Percentiles rank a stretch among this genome's conserved stretches.
Evolutionary conservation across 2,888 invertebrate species (phyloP).

Genomic region (Lottia scabra): DNA sequence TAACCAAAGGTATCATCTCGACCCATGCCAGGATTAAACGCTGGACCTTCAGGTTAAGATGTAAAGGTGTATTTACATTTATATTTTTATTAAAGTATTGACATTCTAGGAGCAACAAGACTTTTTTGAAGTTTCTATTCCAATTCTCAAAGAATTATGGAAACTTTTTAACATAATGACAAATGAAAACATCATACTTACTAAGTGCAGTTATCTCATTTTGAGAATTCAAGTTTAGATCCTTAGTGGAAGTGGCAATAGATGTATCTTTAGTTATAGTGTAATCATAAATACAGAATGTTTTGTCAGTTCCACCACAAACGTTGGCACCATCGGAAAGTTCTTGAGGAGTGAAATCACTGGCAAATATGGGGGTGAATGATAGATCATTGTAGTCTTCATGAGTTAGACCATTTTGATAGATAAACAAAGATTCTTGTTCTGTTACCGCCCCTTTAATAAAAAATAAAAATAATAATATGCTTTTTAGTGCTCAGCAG

Average conservation of each 20-base stretch:
- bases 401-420: constrained; percentile 6
- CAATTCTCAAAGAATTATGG: too few relatives aligned
- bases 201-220: constrained; percentile 11
- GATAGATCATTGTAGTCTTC: constrained; percentile 5
- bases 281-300: constrained; percentile 33
- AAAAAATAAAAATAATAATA: neutral
- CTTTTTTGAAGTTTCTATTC: too few relatives aligned
- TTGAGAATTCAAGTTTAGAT: constrained; percentile 1
- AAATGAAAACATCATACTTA: neutral
- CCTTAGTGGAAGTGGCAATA: constrained; percentile 13
- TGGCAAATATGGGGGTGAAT: constrained; percentile 11
- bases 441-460: neutral
- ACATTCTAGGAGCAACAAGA: too few relatives aligned
- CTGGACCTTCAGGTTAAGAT: too few relatives aligned
- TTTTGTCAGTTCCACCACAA: constrained; percentile 23
- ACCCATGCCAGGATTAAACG: too few relatives aligned
- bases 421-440: neutral
- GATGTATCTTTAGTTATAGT: constrained; percentile 17
- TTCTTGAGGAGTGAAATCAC: neutral
- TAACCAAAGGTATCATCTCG: too few relatives aligned
- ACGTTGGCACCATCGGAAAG: constrained; percentile 5
- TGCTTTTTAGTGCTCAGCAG: too few relatives aligned
- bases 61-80: too few relatives aligned
- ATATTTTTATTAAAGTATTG: too few relatives aligned
- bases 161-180: too few relatives aligned